Percentiles rank a stretch among this genome's conserved stretches.
Conservation (phyloP, 2,888 invertebrate genomes). For the Nomada flava region DNA sequence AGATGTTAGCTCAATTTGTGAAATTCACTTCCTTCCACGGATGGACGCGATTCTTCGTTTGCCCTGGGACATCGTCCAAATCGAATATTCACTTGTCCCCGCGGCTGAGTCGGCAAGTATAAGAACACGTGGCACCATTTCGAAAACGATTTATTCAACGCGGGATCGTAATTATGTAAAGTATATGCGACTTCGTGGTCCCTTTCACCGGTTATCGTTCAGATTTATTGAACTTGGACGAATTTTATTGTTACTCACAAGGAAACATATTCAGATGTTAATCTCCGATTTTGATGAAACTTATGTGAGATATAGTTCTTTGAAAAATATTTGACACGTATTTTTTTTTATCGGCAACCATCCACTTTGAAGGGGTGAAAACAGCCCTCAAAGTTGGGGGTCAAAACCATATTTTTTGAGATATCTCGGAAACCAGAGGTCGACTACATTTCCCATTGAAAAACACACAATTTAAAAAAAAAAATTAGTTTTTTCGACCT, state of each 20-base stretch:
- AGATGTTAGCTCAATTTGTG: conserved; percentile 66
- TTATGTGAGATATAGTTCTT: too few species aligned
- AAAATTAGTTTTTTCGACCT: too few species aligned
- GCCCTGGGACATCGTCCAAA: background rate
- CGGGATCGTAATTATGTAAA: conserved; percentile 25
- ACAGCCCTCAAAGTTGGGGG: too few species aligned
- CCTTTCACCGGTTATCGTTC: background rate
- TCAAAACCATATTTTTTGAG: too few species aligned
- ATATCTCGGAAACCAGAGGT: too few species aligned
- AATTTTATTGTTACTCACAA: conserved; percentile 18
- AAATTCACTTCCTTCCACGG: conserved; percentile 54
- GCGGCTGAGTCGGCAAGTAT: background rate
- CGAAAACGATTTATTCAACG: conserved; percentile 7
- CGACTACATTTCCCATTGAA: too few species aligned
- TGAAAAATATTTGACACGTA: too few species aligned
- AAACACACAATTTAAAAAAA: too few species aligned
- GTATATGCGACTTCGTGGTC: background rate
- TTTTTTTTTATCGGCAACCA: too few species aligned
- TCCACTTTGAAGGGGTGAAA: too few species aligned
- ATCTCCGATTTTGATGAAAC: too few species aligned
- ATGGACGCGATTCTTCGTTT: conserved; percentile 21
- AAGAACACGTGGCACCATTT: conserved; percentile 3
- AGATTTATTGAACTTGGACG: background rate
- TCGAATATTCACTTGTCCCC: conserved; percentile 16
- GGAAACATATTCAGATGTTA: too few species aligned